These are phyloP conservation scores for Pseudochromis fuscus DNA, from an alignment of 2,797 vertebrate genomes.

Conservation along the genomic window DNA sequence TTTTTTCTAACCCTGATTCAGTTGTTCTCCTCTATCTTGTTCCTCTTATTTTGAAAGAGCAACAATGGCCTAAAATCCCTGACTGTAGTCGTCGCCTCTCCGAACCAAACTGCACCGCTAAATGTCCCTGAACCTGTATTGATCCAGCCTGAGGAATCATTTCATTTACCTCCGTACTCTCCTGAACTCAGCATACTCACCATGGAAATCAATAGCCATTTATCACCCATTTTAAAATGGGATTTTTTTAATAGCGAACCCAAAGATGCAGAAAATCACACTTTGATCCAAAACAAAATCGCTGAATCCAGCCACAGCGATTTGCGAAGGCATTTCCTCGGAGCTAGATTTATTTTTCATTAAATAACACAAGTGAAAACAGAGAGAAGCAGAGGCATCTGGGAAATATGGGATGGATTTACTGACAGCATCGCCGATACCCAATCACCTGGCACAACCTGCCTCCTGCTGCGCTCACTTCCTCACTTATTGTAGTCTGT, in stretches of 20 bases:
- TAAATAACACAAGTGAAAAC: slow-evolving; percentile 31
- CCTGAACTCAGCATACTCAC: slow-evolving; percentile 38
- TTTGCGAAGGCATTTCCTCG: slow-evolving; percentile 36
- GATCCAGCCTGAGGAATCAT: slow-evolving; percentile 73
- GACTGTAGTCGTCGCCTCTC: slow-evolving; percentile 40
- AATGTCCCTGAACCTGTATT: slow-evolving; percentile 67
- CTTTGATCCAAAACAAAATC: slow-evolving; percentile 58
- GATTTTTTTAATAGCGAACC: slow-evolving; percentile 55
- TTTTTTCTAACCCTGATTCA: neutral
- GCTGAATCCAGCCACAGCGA: neutral
- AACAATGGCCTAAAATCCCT: slow-evolving; percentile 38
- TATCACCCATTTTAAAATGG: slow-evolving; percentile 68
- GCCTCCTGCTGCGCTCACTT: slow-evolving; percentile 33
- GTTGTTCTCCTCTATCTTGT: neutral
- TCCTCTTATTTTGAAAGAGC: slow-evolving; percentile 18
- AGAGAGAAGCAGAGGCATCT: slow-evolving; percentile 27
- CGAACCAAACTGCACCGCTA: slow-evolving; percentile 41
- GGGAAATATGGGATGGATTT: slow-evolving; percentile 58
- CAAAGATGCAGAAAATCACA: slow-evolving; percentile 75
- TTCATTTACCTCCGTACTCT: slow-evolving; percentile 68
- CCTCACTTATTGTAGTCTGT: slow-evolving; percentile 44
- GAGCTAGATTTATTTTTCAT: slow-evolving; percentile 35
- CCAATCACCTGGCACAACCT: slow-evolving; percentile 40
- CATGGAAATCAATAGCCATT: slow-evolving; percentile 72
- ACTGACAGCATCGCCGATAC: slow-evolving; percentile 26